These are phyloP conservation scores for Notamacropus eugenii DNA, from an alignment of 2,797 vertebrate species.

Conservation along the genomic window DNA sequence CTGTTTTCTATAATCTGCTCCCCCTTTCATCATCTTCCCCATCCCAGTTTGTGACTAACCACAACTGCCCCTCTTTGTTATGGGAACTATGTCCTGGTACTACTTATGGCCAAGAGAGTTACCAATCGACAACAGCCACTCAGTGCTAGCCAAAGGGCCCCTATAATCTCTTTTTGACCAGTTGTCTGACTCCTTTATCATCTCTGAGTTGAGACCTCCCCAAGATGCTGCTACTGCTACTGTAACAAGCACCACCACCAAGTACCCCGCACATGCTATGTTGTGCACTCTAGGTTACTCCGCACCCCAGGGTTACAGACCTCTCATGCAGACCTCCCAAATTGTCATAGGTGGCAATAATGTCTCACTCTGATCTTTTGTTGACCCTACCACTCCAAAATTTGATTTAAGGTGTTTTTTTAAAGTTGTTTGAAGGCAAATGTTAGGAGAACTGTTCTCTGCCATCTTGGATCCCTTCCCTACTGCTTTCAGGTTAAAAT, in stretches of 20 bases:
- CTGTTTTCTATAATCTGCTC: not conserved
- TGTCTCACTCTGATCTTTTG: not conserved
- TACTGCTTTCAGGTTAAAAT: not conserved
- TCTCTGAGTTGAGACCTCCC: not conserved
- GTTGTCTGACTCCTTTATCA: not conserved
- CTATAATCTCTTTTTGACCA: not conserved
- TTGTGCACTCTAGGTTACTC: not conserved
- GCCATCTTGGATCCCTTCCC: not conserved
- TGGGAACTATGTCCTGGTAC: not conserved
- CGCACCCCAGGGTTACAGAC: not conserved
- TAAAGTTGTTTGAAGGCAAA: not conserved
- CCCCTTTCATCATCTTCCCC: not conserved
- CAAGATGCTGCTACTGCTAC: not conserved
- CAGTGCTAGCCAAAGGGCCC: not conserved
- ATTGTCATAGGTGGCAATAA: not conserved
- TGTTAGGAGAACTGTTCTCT: not conserved
- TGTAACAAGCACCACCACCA: not conserved
- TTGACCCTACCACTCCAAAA: not conserved
- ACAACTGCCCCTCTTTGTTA: not conserved
- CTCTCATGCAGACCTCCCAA: not conserved
- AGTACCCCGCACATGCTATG: not conserved
- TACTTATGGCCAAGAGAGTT: not conserved
- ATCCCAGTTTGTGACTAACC: not conserved
- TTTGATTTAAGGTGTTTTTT: not conserved
- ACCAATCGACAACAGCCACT: not conserved